phyloP scores from a whole-genome alignment of 2,888 invertebrate species.

The Sialis fuliginosa region DNA sequence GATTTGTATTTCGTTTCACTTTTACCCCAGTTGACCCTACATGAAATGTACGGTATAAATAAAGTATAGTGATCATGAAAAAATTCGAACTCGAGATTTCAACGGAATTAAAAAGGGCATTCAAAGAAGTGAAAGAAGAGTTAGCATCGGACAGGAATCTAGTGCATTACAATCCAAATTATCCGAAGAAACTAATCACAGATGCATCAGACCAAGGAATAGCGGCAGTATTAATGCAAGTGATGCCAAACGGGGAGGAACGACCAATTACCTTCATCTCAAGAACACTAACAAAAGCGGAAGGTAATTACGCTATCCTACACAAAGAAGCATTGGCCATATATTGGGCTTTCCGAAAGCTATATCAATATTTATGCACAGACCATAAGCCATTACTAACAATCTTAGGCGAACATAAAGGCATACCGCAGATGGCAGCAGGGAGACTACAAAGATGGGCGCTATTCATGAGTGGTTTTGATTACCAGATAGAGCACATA shows the following conservation, averaged over 20 bases:
- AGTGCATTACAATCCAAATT: no score
- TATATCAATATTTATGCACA: conserved; percentile 4
- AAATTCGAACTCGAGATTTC: no score
- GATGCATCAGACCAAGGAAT: background rate
- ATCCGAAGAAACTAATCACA: no score
- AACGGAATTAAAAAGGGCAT: no score
- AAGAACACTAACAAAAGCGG: background rate
- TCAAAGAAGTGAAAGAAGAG: no score
- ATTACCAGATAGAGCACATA: background rate
- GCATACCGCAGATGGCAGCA: conserved; percentile 7
- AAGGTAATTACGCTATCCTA: background rate
- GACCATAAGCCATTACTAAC: conserved; percentile 6
- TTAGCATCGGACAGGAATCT: no score
- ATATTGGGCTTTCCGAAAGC: conserved; percentile 8
- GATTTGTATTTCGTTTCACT: no score
- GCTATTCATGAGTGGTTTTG: background rate
- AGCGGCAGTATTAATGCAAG: background rate
- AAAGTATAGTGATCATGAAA: no score
- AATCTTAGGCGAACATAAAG: conserved; percentile 7
- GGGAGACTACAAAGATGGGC: conserved; percentile 7
- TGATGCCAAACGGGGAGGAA: background rate
- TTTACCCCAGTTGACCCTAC: no score
- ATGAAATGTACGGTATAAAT: no score
- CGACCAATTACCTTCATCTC: background rate
- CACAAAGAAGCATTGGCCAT: conserved; percentile 1